These are phyloP conservation scores for Oreocharis arfaki DNA, from an alignment of 2,113 vertebrate genomes.

Conservation along the genomic window DNA sequence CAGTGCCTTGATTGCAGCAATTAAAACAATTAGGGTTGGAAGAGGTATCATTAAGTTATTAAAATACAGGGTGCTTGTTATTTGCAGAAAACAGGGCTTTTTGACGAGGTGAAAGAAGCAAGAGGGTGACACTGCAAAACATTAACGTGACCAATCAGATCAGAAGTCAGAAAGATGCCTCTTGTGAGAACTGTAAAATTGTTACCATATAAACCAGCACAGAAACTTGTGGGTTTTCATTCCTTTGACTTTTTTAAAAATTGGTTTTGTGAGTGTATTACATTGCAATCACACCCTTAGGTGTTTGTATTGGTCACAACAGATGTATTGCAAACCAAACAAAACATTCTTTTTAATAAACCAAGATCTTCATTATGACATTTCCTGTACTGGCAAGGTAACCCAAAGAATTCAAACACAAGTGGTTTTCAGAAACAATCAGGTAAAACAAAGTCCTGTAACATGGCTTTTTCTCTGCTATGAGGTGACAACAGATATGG, in stretches of 20 bases:
- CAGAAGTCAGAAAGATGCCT: background rate
- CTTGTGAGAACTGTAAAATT: background rate
- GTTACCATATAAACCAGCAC: background rate
- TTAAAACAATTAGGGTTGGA: constrained; percentile 54
- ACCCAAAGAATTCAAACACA: background rate
- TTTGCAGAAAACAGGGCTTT: background rate
- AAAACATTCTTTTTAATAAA: background rate
- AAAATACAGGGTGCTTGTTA: constrained; percentile 7
- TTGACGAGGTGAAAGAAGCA: background rate
- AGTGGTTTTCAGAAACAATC: background rate
- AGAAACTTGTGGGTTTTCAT: background rate
- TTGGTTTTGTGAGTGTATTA: background rate
- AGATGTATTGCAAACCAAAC: background rate
- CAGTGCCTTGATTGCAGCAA: constrained; percentile 11
- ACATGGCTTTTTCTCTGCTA: background rate
- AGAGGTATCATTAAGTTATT: constrained; percentile 40
- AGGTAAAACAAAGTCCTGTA: background rate
- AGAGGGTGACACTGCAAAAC: background rate
- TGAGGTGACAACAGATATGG: background rate
- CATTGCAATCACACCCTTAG: background rate
- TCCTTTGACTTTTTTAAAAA: no score
- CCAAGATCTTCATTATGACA: background rate
- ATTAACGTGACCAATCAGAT: background rate
- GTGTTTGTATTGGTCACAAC: background rate
- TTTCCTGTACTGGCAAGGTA: background rate